phyloP scores from a whole-genome alignment of 30 jellyfish, hydroid and myxozoan genomes.

The Phacellophora camtschatica region DNA sequence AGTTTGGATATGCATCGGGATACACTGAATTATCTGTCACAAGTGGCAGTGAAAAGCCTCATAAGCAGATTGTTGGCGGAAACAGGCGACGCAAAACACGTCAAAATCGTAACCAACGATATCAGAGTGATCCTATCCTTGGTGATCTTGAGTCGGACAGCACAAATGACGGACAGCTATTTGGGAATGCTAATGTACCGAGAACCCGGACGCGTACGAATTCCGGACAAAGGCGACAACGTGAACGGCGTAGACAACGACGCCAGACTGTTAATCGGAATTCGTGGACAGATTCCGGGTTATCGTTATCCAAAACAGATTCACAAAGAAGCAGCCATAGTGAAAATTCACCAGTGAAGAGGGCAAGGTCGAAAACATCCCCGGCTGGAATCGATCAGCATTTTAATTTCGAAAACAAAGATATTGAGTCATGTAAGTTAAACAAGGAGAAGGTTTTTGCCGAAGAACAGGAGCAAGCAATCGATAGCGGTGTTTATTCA shows the following conservation, averaged over 20 bases:
- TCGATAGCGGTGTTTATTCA: not conserved
- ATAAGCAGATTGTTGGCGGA: slow-evolving; percentile 16
- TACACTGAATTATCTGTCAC: slow-evolving; percentile 65
- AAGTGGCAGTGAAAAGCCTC: slow-evolving; percentile 9
- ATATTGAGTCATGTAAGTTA: not conserved
- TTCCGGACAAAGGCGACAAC: slow-evolving; percentile 64
- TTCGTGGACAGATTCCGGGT: slow-evolving; percentile 88
- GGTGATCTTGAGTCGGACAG: slow-evolving; percentile 73
- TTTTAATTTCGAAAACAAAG: not conserved
- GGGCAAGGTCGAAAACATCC: slow-evolving; percentile 41
- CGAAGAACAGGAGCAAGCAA: not conserved
- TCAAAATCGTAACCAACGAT: slow-evolving; percentile 54
- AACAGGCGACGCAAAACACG: slow-evolving; percentile 52
- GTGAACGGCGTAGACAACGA: slow-evolving; percentile 63
- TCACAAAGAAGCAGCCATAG: slow-evolving; percentile 75
- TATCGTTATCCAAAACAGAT: slow-evolving; percentile 73
- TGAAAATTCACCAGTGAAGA: slow-evolving; percentile 50
- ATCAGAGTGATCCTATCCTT: slow-evolving; percentile 43
- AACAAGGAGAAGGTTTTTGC: not conserved
- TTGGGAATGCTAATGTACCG: slow-evolving; percentile 26
- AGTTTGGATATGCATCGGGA: slow-evolving; percentile 74
- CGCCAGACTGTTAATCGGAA: slow-evolving; percentile 50
- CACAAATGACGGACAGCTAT: slow-evolving; percentile 46
- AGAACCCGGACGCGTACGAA: slow-evolving; percentile 24
- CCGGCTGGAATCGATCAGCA: slow-evolving; percentile 19